A percentile compares a stretch with the other conserved stretches of the same genome.
Conservation (phyloP, 2,888 invertebrate species). For the Carpatolechia fugitivella region DNA sequence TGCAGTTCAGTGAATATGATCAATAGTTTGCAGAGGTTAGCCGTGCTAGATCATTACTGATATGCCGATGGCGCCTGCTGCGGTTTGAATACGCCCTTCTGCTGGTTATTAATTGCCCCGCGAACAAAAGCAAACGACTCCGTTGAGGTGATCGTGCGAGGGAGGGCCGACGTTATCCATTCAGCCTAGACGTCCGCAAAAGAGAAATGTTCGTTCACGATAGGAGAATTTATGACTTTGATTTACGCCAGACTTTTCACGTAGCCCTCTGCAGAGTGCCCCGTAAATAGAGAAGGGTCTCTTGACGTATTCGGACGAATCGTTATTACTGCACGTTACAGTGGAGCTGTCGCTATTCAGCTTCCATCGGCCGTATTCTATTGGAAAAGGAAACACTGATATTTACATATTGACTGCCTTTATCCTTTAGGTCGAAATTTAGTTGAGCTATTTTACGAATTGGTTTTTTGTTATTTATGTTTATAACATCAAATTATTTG, state of each 20-base stretch:
- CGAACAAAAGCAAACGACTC: constrained; percentile 79
- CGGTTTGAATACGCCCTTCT: constrained; percentile 71
- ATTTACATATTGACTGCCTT: constrained; percentile 59
- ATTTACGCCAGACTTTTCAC: constrained; percentile 74
- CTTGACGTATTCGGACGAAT: constrained; percentile 57
- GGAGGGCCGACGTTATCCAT: constrained; percentile 76
- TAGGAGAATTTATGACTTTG: constrained; percentile 77
- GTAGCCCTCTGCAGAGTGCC: constrained; percentile 54
- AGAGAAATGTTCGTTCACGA: constrained; percentile 79
- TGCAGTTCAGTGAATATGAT: constrained; percentile 59
- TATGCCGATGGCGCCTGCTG: constrained; percentile 68
- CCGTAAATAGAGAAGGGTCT: constrained; percentile 71
- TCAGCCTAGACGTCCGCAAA: constrained; percentile 72
- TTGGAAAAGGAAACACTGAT: constrained; percentile 55
- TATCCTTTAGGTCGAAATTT: constrained; percentile 20
- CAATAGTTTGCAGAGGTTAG: constrained; percentile 54
- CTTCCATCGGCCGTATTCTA: constrained; percentile 49
- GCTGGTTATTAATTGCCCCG: constrained; percentile 74
- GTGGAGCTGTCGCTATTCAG: constrained; percentile 58
- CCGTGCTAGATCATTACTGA: constrained; percentile 69
- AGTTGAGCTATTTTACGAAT: not conserved
- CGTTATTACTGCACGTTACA: constrained; percentile 66
- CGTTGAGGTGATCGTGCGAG: constrained; percentile 74
- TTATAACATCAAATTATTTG: too few relatives aligned
- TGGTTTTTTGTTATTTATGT: constrained; percentile 1